A percentile compares a stretch with the other conserved stretches of the same genome.
These are phyloP conservation scores for Pogonocherus hispidulus DNA, from an alignment of 2,888 invertebrate species.

Conservation along the genomic window DNA sequence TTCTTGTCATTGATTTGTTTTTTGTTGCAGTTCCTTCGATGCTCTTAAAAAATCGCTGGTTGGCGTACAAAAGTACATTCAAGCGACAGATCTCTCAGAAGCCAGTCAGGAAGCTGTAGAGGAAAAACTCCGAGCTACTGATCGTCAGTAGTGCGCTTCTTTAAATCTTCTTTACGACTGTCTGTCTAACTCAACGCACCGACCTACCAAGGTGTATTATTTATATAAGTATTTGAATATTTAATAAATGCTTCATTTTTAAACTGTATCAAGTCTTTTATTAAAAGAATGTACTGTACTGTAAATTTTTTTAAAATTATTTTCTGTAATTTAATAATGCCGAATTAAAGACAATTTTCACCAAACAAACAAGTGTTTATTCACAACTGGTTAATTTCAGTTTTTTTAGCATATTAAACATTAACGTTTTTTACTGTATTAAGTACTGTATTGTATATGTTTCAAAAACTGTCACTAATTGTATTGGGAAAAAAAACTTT, in stretches of 20 bases:
- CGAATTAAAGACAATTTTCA: slow-evolving; percentile 51
- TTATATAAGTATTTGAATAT: slow-evolving; percentile 69
- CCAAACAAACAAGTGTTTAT: slow-evolving; percentile 11
- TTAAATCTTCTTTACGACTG: slow-evolving; percentile 55
- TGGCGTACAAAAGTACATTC: slow-evolving; percentile 97
- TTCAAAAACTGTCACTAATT: too few species aligned
- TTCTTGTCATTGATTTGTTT: slow-evolving; percentile 64
- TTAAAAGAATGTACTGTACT: slow-evolving; percentile 31
- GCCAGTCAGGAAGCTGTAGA: slow-evolving; percentile 94
- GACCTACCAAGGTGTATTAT: slow-evolving; percentile 66
- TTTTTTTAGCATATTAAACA: too few species aligned
- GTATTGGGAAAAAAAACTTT: too few species aligned
- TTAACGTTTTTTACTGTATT: too few species aligned
- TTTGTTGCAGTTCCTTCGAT: slow-evolving; percentile 92
- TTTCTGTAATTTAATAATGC: slow-evolving; percentile 48
- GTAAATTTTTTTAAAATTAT: slow-evolving; percentile 32
- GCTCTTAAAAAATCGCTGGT: slow-evolving; percentile 97
- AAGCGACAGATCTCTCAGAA: slow-evolving; percentile 95
- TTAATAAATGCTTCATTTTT: slow-evolving; percentile 69
- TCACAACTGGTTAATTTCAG: too few species aligned
- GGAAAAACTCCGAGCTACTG: slow-evolving; percentile 93
- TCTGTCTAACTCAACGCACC: slow-evolving; percentile 64
- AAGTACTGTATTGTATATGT: too few species aligned
- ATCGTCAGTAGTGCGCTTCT: slow-evolving; percentile 81
- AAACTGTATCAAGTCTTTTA: slow-evolving; percentile 60